These are phyloP conservation scores for Panagrolaimus sp. DNA, from an alignment of 1,140 invertebrate species.

Conservation along the genomic window DNA sequence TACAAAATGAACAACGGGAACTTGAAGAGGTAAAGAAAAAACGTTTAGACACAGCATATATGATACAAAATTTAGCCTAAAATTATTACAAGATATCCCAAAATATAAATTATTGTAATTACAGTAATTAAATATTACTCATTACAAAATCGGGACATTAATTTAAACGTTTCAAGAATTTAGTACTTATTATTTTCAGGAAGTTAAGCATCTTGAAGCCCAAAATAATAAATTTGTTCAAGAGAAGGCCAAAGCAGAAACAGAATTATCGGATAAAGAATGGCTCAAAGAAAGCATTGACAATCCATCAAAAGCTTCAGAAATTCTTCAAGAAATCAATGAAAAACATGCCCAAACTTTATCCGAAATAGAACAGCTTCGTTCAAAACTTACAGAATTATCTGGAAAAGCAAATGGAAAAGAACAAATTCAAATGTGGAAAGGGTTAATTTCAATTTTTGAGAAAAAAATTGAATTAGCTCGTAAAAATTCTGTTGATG, in stretches of 20 bases:
- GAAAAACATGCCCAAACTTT: background rate
- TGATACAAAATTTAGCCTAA: too few relatives aligned
- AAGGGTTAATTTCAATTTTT: background rate
- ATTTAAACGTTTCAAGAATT: background rate
- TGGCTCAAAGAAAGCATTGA: constrained; percentile 3
- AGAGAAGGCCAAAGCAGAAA: background rate
- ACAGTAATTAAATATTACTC: too few relatives aligned
- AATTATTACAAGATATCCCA: too few relatives aligned
- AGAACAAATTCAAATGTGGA: background rate
- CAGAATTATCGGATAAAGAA: background rate
- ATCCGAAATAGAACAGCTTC: constrained; percentile 2
- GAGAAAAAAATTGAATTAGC: constrained; percentile 15
- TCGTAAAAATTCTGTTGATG: background rate
- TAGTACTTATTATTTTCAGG: background rate
- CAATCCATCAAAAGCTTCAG: background rate
- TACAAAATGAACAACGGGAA: constrained; percentile 1
- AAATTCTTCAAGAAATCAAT: background rate
- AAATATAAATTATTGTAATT: too few relatives aligned
- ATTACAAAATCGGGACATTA: too few relatives aligned
- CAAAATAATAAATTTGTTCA: background rate
- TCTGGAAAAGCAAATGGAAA: background rate
- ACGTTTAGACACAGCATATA: too few relatives aligned
- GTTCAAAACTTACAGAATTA: background rate
- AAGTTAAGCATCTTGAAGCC: background rate
- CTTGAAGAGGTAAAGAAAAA: constrained; percentile 6